Evolutionary conservation across 2,888 invertebrate species (phyloP).

Genomic region (Pegoplata infirma): DNA sequence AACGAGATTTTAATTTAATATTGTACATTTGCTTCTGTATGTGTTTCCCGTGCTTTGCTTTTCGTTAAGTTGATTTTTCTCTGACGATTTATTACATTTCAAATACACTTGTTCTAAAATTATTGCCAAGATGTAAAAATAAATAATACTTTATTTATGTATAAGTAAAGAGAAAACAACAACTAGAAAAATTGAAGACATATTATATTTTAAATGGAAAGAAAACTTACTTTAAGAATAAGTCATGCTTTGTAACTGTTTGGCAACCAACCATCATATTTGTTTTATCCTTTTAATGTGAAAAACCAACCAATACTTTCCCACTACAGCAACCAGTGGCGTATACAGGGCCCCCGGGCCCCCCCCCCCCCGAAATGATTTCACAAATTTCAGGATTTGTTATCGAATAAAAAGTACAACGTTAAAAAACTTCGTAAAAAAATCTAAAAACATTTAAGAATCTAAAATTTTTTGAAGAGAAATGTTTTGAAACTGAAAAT

Average conservation of each 20-base stretch:
- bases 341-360: too few relatives aligned
- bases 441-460: too few relatives aligned
- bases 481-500: too few relatives aligned
- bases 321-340: too few relatives aligned
- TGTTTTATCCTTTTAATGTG: too few relatives aligned
- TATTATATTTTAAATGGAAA: background rate
- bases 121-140: slow-evolving; percentile 14
- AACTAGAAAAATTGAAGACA: background rate
- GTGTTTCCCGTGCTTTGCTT: background rate
- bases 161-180: background rate
- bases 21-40: background rate
- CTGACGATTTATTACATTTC: slow-evolving; percentile 28
- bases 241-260: background rate
- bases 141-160: slow-evolving; percentile 6
- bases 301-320: too few relatives aligned
- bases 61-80: background rate
- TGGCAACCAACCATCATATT: background rate
- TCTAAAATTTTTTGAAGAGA: too few relatives aligned
- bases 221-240: background rate
- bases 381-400: too few relatives aligned
- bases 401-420: too few relatives aligned
- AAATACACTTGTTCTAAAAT: slow-evolving; percentile 3
- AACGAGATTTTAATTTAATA: slow-evolving; percentile 28
- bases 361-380: too few relatives aligned
- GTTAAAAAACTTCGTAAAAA: too few relatives aligned